phyloP scores from a whole-genome alignment of 1,140 invertebrate genomes.

The Psilanteris sp. region DNA sequence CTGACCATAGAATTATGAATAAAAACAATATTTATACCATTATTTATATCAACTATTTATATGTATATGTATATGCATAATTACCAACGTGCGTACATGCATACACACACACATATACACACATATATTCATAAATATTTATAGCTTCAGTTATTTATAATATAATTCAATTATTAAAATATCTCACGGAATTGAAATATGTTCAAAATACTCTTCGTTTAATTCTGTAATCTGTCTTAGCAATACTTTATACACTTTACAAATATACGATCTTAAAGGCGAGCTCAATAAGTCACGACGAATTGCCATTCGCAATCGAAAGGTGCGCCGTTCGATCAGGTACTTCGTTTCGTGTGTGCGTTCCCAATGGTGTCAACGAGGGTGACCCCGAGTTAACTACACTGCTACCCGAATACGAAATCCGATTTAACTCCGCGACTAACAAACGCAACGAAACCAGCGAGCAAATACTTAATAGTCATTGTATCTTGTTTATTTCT shows the following conservation, averaged over 20 bases:
- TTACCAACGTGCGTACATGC: constrained; percentile 9
- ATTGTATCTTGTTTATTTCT: not conserved
- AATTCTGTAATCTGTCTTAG: constrained; percentile 25
- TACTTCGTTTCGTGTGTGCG: constrained; percentile 38
- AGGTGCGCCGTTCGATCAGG: constrained; percentile 44
- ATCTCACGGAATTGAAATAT: constrained; percentile 68
- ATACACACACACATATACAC: constrained; percentile 18
- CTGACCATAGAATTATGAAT: constrained; percentile 46
- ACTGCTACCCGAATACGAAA: constrained; percentile 20
- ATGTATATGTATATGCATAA: constrained; percentile 16
- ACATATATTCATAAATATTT: constrained; percentile 12
- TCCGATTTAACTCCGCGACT: not conserved
- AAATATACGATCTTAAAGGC: constrained; percentile 30
- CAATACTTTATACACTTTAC: constrained; percentile 56
- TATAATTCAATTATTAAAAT: constrained; percentile 69
- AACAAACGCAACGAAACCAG: not conserved
- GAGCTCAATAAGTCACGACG: constrained; percentile 17
- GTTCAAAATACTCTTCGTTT: constrained; percentile 58
- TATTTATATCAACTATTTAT: constrained; percentile 12
- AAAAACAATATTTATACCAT: constrained; percentile 39
- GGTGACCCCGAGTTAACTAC: not conserved
- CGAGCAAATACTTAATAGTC: not conserved
- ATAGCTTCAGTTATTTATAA: constrained; percentile 7
- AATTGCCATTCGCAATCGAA: constrained; percentile 23
- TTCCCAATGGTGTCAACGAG: constrained; percentile 10